Conservation (phyloP, 2,888 invertebrate species). For the Augochlorella aurata region DNA sequence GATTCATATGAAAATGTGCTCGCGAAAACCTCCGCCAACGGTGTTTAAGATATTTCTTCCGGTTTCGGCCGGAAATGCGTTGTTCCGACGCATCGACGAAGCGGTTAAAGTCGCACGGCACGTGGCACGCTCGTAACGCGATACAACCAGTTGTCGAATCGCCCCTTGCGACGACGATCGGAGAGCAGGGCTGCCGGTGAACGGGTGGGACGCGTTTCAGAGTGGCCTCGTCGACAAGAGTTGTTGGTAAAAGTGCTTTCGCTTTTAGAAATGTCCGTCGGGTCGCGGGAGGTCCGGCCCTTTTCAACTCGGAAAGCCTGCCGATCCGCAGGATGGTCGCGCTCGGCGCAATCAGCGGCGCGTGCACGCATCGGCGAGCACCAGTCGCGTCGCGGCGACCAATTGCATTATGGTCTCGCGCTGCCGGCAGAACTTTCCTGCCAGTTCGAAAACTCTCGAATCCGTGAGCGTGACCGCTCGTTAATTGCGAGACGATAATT, state of each 20-base stretch:
- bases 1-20: not conserved
- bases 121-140: not conserved
- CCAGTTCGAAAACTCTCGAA: constrained; percentile 68
- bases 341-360: constrained; percentile 52
- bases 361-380: constrained; percentile 16
- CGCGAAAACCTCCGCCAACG: too few species aligned
- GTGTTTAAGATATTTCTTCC: too few species aligned
- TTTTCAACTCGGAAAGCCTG: constrained; percentile 31
- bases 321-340: constrained; percentile 48
- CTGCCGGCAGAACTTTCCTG: constrained; percentile 60
- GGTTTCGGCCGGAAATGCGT: too few species aligned
- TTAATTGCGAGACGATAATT: constrained; percentile 72
- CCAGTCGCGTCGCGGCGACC: constrained; percentile 31
- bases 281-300: constrained; percentile 20
- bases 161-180: not conserved
- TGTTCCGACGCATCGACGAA: too few species aligned
- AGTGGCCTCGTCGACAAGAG: constrained; percentile 30
- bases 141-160: not conserved
- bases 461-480: constrained; percentile 62
- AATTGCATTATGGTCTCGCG: constrained; percentile 65
- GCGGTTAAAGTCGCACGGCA: too few species aligned
- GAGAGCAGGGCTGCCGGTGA: not conserved
- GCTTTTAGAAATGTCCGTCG: constrained; percentile 34
- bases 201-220: not conserved
- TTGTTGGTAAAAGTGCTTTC: constrained; percentile 22